Percentiles rank a stretch among this genome's conserved stretches.
phyloP scores from a whole-genome alignment of 1,140 invertebrate species.

The Belonocnema kinseyi region DNA sequence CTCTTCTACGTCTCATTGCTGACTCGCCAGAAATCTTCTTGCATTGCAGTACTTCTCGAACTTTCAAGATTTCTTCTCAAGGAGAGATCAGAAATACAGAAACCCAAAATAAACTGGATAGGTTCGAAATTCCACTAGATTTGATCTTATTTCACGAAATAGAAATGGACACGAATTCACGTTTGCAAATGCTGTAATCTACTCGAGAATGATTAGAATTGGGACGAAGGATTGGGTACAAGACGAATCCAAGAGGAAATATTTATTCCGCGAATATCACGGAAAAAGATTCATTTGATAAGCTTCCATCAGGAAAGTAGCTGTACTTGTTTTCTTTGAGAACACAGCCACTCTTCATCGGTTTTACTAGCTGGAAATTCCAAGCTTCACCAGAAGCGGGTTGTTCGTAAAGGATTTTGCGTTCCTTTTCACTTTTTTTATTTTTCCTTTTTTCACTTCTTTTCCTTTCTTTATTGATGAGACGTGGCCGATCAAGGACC shows the following conservation, averaged over 20 bases:
- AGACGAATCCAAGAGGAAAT: too few species aligned
- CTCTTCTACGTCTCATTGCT: conserved; percentile 11
- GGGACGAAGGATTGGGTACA: too few species aligned
- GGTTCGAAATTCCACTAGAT: too few species aligned
- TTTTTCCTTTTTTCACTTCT: not conserved
- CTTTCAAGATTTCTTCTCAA: not conserved
- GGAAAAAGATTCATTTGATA: conserved; percentile 1
- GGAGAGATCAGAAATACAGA: not conserved
- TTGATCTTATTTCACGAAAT: too few species aligned
- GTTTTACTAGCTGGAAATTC: conserved; percentile 25
- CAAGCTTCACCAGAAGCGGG: not conserved
- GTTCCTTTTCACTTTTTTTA: not conserved
- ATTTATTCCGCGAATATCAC: too few species aligned
- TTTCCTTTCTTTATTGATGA: conserved; percentile 4
- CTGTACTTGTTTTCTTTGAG: conserved; percentile 17
- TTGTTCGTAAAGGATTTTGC: conserved; percentile 7
- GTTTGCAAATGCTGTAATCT: too few species aligned
- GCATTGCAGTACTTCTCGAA: not conserved
- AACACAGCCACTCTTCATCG: conserved; percentile 8
- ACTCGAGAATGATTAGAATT: too few species aligned
- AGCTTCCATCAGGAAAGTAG: conserved; percentile 19
- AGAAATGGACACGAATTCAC: too few species aligned
- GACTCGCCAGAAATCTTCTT: not conserved
- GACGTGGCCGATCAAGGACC: conserved; percentile 21
- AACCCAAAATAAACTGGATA: not conserved